Evolutionary conservation across 2,113 vertebrate species (phyloP).

Genomic region (Phrynosoma blainvillii): DNA sequence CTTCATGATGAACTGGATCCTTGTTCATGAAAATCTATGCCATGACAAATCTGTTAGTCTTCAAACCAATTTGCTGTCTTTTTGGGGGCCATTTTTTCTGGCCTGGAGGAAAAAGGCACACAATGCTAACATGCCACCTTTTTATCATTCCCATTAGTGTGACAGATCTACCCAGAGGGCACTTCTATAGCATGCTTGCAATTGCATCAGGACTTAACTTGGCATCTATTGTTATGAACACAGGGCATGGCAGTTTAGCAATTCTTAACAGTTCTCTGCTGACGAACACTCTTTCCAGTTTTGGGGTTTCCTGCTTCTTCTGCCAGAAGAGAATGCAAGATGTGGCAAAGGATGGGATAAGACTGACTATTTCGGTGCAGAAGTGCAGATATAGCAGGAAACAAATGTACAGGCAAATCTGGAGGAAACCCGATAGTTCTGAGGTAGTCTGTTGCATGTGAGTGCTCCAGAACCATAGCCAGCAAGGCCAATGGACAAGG

Average conservation of each 20-base stretch:
- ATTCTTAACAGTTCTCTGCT: background rate
- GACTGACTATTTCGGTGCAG: too few species aligned
- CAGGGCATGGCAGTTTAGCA: background rate
- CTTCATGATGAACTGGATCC: background rate
- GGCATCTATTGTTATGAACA: background rate
- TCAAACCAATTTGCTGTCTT: background rate
- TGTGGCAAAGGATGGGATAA: background rate
- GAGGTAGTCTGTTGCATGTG: background rate
- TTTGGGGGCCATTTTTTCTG: background rate
- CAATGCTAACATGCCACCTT: background rate
- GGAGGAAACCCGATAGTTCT: background rate
- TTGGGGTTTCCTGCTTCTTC: background rate
- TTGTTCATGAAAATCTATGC: background rate
- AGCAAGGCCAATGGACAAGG: background rate
- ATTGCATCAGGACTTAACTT: background rate
- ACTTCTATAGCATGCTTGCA: slow-evolving; percentile 20
- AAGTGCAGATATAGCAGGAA: background rate
- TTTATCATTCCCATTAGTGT: slow-evolving; percentile 24
- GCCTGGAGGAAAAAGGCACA: background rate
- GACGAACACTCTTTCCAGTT: too few species aligned
- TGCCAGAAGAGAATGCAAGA: background rate
- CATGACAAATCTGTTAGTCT: background rate
- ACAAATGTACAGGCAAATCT: background rate
- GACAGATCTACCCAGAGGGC: background rate
- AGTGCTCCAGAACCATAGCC: background rate